Percentiles rank a stretch among this genome's conserved stretches.
phyloP scores from a whole-genome alignment of 1,140 invertebrate species.

The Orchesella cincta region DNA sequence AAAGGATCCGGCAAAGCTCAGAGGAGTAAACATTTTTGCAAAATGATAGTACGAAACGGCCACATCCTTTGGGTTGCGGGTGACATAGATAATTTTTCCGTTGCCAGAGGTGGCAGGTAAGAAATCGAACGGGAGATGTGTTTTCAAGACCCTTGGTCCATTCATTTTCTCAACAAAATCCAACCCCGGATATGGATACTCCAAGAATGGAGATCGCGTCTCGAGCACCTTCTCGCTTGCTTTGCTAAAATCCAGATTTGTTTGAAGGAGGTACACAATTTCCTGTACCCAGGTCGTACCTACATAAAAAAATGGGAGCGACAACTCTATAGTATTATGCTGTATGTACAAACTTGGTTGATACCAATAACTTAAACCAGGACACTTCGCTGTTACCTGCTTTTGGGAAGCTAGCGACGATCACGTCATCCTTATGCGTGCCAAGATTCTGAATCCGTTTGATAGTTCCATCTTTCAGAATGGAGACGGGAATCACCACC shows the following conservation, averaged over 20 bases:
- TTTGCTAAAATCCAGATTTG: conserved; percentile 55
- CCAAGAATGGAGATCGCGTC: conserved; percentile 61
- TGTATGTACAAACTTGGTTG: no score
- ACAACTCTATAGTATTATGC: conserved; percentile 19
- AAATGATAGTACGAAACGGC: conserved; percentile 61
- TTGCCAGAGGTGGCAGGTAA: conserved; percentile 36
- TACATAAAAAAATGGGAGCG: conserved; percentile 42
- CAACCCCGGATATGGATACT: conserved; percentile 58
- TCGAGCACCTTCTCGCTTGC: conserved; percentile 56
- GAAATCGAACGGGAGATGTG: conserved; percentile 44
- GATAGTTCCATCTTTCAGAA: conserved; percentile 45
- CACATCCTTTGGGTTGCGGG: conserved; percentile 61
- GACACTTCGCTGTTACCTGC: conserved; percentile 44
- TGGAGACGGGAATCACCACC: conserved; percentile 37
- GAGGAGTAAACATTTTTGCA: conserved; percentile 54
- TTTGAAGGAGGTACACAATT: conserved; percentile 59
- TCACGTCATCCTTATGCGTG: conserved; percentile 32
- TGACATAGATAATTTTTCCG: conserved; percentile 59
- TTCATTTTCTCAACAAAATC: conserved; percentile 34
- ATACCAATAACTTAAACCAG: no score
- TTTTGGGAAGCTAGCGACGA: conserved; percentile 50
- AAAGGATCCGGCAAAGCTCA: conserved; percentile 56
- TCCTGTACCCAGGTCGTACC: conserved; percentile 63
- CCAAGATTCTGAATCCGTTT: conserved; percentile 29
- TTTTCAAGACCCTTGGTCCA: conserved; percentile 44